Percentiles rank a stretch among this genome's conserved stretches.
Conservation (phyloP, 37 sponge, comb jelly and placozoan genomes). For the Axinella damicornis region DNA sequence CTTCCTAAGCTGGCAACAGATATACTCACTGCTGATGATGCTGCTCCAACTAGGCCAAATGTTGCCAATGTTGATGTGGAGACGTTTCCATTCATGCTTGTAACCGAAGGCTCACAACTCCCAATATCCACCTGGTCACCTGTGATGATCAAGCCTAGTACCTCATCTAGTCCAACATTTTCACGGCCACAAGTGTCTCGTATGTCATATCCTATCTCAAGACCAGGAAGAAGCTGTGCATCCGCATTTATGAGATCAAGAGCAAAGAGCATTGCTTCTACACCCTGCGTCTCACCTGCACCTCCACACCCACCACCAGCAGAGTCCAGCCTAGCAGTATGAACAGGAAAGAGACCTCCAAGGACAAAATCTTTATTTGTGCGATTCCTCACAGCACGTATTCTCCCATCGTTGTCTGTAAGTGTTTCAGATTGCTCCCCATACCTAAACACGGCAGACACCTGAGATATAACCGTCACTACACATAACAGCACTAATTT, state of each 20-base stretch:
- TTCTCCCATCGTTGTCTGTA: not conserved
- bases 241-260: slow-evolving; percentile 68
- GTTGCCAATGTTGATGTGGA: not conserved
- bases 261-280: slow-evolving; percentile 87
- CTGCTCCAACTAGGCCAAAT: slow-evolving; percentile 75
- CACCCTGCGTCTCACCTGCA: slow-evolving; percentile 34
- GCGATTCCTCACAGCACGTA: slow-evolving; percentile 35
- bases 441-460: not conserved
- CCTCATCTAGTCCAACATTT: slow-evolving; percentile 64
- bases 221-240: slow-evolving; percentile 40
- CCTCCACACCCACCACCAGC: slow-evolving; percentile 9
- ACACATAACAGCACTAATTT: too few relatives aligned
- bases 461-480: too few relatives aligned
- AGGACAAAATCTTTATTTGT: slow-evolving; percentile 54
- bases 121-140: not conserved
- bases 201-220: slow-evolving; percentile 77
- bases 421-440: not conserved
- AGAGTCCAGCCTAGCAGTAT: not conserved
- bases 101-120: not conserved
- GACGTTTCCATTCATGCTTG: not conserved
- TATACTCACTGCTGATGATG: slow-evolving; percentile 48
- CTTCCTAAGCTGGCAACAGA: slow-evolving; percentile 61
- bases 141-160: slow-evolving; percentile 47
- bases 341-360: slow-evolving; percentile 88
- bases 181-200: slow-evolving; percentile 77